A percentile compares a stretch with the other conserved stretches of the same genome.
phyloP scores from a whole-genome alignment of 1,140 invertebrate genomes.

The Cecropterus lyciades region DNA sequence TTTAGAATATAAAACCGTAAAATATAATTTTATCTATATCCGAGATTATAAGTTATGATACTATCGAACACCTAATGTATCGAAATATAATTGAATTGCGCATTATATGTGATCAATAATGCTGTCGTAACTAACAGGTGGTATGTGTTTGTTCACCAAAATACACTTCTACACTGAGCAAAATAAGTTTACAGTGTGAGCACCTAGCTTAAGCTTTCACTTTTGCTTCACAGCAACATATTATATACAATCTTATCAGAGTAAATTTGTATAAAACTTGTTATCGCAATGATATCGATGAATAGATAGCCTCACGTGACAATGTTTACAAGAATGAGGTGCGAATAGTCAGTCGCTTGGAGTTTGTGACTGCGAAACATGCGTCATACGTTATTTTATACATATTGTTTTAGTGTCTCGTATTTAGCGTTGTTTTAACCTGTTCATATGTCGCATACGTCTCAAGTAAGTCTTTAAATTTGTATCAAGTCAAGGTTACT shows the following conservation, averaged over 20 bases:
- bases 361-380: background rate
- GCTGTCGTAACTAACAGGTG: background rate
- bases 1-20: no score
- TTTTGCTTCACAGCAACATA: background rate
- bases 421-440: background rate
- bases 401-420: background rate
- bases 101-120: background rate
- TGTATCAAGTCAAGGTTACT: background rate
- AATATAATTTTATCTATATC: no score
- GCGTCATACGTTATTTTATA: slow-evolving; percentile 4
- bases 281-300: slow-evolving; percentile 2
- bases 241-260: slow-evolving; percentile 13
- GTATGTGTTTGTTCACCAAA: slow-evolving; percentile 2
- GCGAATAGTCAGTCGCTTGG: background rate
- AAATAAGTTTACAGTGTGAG: slow-evolving; percentile 17
- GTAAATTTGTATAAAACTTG: background rate
- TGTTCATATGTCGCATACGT: background rate
- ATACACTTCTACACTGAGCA: slow-evolving; percentile 4
- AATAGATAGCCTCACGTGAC: slow-evolving; percentile 12
- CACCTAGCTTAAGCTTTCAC: slow-evolving; percentile 24
- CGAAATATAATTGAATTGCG: no score
- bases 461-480: background rate
- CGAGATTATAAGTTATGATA: no score
- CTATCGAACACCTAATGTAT: no score
- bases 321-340: slow-evolving; percentile 6